Conservation (phyloP, 37 sponge, comb jelly and placozoan genomes). For the Chondrilla cf. caribensis region DNA sequence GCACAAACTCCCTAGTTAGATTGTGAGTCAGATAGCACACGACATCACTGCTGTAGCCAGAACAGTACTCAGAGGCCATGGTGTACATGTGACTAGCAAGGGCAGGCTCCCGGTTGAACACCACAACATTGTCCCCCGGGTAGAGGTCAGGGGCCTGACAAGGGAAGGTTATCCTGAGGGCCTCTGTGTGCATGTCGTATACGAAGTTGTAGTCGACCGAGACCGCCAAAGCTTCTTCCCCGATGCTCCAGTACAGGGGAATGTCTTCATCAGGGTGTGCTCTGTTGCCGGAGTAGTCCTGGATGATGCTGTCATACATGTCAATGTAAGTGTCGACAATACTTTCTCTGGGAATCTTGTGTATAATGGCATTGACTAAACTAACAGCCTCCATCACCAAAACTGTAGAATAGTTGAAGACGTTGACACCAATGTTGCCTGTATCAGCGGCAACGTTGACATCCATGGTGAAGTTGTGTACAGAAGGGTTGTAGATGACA, state of each 20-base stretch:
- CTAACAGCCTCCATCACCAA: neutral
- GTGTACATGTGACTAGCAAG: neutral
- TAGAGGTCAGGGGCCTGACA: neutral
- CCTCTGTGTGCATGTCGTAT: neutral
- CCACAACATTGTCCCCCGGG: neutral
- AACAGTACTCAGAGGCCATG: neutral
- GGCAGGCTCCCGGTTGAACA: neutral
- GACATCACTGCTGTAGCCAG: neutral
- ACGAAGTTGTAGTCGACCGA: conserved; percentile 2
- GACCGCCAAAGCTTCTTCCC: neutral
- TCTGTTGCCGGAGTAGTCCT: neutral
- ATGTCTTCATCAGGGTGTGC: neutral
- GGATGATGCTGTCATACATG: neutral
- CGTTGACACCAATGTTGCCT: too few relatives aligned
- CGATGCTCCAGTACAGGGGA: neutral
- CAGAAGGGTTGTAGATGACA: neutral
- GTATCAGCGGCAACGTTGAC: neutral
- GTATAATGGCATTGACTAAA: neutral
- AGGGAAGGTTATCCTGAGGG: neutral
- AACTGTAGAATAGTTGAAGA: neutral
- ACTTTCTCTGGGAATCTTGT: neutral
- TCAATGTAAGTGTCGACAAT: neutral
- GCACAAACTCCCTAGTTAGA: neutral
- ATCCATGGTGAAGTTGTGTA: neutral
- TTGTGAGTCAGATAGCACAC: neutral